Base-by-base conservation (phyloP, 1,140 invertebrate genomes). In the Cydia strobilella region DNA sequence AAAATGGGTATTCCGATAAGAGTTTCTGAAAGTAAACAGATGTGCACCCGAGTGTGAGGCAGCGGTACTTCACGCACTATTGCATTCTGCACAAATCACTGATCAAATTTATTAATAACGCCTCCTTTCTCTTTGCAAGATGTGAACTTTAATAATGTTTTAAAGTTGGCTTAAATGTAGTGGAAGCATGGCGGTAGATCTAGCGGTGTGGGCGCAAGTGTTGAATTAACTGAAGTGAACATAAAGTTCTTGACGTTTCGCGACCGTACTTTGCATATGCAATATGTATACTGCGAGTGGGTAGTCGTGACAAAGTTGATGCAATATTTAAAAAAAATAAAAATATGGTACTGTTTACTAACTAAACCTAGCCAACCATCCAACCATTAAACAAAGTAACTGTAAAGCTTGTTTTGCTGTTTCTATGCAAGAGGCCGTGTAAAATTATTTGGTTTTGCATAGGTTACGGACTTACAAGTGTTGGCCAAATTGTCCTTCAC, bases 31-130 rank as follows among this genome's bases (percentile, higher is more conserved):
- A 59, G 18, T 59, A 59, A 23, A 20, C 5, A 0, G 54, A 59
- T 84, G 80, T 76, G 80, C 81, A 84, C 15, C 79, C 79, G 72
- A 84, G 76, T 85, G 79, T 84, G 79, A 62, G 71, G 10, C 77
- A 81, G 78, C 82, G 83, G 78, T 82, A 76, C 75, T 82, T 78
- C 77, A 74, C 81, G 76, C 81, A 65, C 81, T 80, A 84, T 83
- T 80, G 85, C 80, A 51, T 79, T 76, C 74, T 80, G 74, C 65
- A 76, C 27, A 69, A 69, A 69, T 69, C 4, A 23, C 25, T 66
- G 25, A 66, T 66, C 31, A 23, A 69, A 69, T 69, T 39, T 12
- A 31, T 69, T 69, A 39, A 69, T 39, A 35, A 69, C 63, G 27
- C 27, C 27, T 35, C 63, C 63, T 66, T 66, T 66, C 63, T 66